Percentiles rank a stretch among this genome's conserved stretches.
Conservation (phyloP, 2,888 invertebrate genomes). For the Troides oblongomaculatus region DNA sequence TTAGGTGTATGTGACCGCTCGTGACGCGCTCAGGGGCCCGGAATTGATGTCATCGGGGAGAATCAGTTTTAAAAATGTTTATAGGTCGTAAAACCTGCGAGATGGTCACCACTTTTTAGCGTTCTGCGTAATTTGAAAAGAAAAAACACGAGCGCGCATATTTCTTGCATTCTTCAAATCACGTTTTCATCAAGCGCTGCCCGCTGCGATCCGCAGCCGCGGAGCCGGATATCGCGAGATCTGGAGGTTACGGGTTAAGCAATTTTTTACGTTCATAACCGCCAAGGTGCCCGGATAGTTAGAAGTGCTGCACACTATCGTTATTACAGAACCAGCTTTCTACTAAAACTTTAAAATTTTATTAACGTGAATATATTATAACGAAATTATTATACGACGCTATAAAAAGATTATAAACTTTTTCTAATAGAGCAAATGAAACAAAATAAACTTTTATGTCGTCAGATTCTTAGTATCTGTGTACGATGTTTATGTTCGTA, state of each 20-base stretch:
- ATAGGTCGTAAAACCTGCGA: slow-evolving; percentile 38
- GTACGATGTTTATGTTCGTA: slow-evolving; percentile 3
- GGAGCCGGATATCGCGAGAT: slow-evolving; percentile 15
- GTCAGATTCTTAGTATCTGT: slow-evolving; percentile 7
- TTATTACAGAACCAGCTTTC: slow-evolving; percentile 21
- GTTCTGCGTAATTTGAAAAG: slow-evolving; percentile 33
- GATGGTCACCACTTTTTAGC: slow-evolving; percentile 38
- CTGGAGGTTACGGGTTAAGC: slow-evolving; percentile 25
- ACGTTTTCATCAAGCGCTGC: slow-evolving; percentile 30
- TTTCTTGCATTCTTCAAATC: slow-evolving; percentile 29
- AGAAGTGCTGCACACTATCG: slow-evolving; percentile 2
- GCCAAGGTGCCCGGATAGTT: slow-evolving; percentile 25
- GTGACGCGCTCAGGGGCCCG: slow-evolving; percentile 40
- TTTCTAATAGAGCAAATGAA: slow-evolving; percentile 7
- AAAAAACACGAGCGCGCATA: slow-evolving; percentile 19
- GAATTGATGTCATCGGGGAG: slow-evolving; percentile 40
- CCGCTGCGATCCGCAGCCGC: slow-evolving; percentile 25
- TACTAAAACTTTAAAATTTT: slow-evolving; percentile 14
- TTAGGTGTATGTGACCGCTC: slow-evolving; percentile 54
- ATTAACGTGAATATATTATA: slow-evolving; percentile 11
- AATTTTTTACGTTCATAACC: slow-evolving; percentile 24
- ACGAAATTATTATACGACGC: slow-evolving; percentile 8
- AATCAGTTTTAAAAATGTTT: slow-evolving; percentile 34
- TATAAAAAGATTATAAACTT: slow-evolving; percentile 12
- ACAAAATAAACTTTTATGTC: slow-evolving; percentile 3